A percentile compares a stretch with the other conserved stretches of the same genome.
These are phyloP conservation scores for Mastomys coucha DNA, from an alignment of 2,113 vertebrate species.

Conservation along the genomic window DNA sequence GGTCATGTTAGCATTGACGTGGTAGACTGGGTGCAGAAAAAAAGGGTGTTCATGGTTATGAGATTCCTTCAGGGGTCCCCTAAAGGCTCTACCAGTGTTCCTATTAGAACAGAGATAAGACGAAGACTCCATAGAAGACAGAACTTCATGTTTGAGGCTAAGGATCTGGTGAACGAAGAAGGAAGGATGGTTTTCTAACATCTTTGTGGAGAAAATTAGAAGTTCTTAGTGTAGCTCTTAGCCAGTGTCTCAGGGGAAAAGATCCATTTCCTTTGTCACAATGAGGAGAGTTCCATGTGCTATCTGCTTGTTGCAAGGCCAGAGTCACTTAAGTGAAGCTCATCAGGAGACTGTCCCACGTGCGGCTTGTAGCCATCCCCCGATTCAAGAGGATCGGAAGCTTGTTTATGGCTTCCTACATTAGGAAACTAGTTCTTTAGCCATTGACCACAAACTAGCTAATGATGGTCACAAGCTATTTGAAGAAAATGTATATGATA, in stretches of 20 bases:
- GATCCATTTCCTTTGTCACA: not conserved
- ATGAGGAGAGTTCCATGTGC: not conserved
- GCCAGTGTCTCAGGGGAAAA: not conserved
- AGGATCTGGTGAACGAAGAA: not conserved
- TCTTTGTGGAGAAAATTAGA: slow-evolving; percentile 8
- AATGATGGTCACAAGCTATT: not conserved
- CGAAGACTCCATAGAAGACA: not conserved
- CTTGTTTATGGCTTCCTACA: not conserved
- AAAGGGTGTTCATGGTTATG: not conserved
- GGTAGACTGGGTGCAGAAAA: not conserved
- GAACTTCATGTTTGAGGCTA: not conserved
- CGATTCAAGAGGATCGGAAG: not conserved
- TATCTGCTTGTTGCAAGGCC: not conserved
- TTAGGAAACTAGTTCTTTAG: slow-evolving; percentile 7
- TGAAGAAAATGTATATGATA: slow-evolving; percentile 39
- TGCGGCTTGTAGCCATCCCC: not conserved
- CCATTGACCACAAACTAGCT: not conserved
- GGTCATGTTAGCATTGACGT: not conserved
- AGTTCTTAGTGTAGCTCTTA: not conserved
- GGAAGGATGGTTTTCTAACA: not conserved
- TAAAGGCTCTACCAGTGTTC: not conserved
- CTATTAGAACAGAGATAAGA: not conserved
- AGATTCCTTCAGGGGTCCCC: not conserved
- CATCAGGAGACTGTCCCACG: not conserved
- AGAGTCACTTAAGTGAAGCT: not conserved